phyloP scores from a whole-genome alignment of 1,140 invertebrate genomes.

The Monochamus saltuarius region DNA sequence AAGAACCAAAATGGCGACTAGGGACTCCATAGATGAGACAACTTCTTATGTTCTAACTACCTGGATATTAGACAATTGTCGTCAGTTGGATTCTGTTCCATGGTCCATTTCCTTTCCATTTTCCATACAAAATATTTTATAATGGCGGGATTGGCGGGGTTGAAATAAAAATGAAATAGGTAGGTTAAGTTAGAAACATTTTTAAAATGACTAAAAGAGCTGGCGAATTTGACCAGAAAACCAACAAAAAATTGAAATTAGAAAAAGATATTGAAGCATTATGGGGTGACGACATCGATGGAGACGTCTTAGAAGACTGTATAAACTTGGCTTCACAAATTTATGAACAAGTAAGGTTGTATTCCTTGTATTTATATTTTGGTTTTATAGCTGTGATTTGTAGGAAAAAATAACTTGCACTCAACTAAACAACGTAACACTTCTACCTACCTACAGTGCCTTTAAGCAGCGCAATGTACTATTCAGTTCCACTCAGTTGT shows the following conservation, averaged over 20 bases:
- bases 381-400: neutral
- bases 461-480: conserved; percentile 34
- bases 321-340: conserved; percentile 37
- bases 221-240: conserved; percentile 17
- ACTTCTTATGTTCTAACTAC: no score
- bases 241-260: conserved; percentile 32
- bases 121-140: no score
- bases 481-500: conserved; percentile 33
- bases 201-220: conserved; percentile 34
- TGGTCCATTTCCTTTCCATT: no score
- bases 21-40: no score
- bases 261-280: conserved; percentile 31
- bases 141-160: no score
- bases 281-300: conserved; percentile 41
- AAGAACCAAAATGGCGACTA: no score
- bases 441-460: conserved; percentile 28
- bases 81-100: no score
- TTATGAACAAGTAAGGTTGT: conserved; percentile 22
- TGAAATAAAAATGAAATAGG: no score
- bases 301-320: conserved; percentile 35
- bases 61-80: no score
- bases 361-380: conserved; percentile 9
- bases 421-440: neutral
- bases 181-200: neutral
- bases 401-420: conserved; percentile 6